phyloP scores from a whole-genome alignment of 2,113 vertebrate species.

The Laticauda laticaudata region DNA sequence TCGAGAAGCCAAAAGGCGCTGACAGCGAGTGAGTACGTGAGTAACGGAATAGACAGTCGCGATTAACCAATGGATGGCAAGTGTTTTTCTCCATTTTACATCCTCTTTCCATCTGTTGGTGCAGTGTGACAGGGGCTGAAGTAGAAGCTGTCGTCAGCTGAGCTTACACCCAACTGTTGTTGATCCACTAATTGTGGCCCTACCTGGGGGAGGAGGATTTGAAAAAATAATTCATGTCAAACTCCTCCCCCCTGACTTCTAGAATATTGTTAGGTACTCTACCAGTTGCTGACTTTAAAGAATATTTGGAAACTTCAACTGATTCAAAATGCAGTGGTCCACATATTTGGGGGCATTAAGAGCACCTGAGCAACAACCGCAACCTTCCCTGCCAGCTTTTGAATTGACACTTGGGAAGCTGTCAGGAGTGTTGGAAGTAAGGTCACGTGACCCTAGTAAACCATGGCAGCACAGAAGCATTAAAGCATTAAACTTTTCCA shows the following conservation, averaged over 20 bases:
- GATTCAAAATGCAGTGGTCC: neutral
- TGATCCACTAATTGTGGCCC: neutral
- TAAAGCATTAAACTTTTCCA: neutral
- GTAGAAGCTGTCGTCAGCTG: neutral
- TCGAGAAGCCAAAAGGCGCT: too few relatives aligned
- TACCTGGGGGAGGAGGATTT: neutral
- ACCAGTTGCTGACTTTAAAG: neutral
- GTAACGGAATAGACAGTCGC: too few relatives aligned
- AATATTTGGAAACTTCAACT: neutral
- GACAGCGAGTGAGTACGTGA: too few relatives aligned
- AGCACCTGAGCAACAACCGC: neutral
- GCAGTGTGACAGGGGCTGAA: too few relatives aligned
- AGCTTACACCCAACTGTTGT: neutral
- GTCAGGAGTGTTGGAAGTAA: neutral
- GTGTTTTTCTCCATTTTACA: too few relatives aligned
- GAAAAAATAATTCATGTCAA: neutral
- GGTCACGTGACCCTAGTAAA: neutral
- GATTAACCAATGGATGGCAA: too few relatives aligned
- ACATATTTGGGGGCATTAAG: neutral
- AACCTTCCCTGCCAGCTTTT: neutral
- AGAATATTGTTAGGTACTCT: neutral
- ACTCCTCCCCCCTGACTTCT: accelerated
- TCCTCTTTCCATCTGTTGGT: too few relatives aligned
- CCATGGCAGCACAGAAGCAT: neutral
- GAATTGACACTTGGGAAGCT: neutral